Evolutionary conservation across 2,888 invertebrate genomes (phyloP), one percentile per base, ranked within the genome.

Genomic region (Noctua janthe): DNA sequence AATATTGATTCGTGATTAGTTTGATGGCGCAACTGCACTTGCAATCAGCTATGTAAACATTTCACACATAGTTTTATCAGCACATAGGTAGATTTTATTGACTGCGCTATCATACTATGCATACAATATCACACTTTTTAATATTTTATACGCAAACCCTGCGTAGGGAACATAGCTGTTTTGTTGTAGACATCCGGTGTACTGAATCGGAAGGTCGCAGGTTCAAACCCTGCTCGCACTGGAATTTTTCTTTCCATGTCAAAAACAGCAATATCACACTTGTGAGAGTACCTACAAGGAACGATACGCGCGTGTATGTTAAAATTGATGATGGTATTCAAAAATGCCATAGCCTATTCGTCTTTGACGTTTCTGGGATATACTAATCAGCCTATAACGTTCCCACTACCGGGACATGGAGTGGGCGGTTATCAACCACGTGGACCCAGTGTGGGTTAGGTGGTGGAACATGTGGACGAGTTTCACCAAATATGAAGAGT

Each of bases 1-100:
- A 85, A 83, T 83, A 81, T 83, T 83, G 51, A 66, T 71, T 85
- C n/a, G n/a, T 66, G 81, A 74, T 73, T 59, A 85, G 35, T 64
- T 10, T 56, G 70, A 80, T 70, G 62, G 35, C 15, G 80, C 11
- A 67, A 7, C n/a, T 80, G 35, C 81, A 80, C 49, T 72, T 79
- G 54, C 47, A 72, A 51, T 54, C 23, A 35, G 15, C 43, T 47
- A 20, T 73, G 70, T 80, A 69, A 71, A 84, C 71, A 71, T 54
- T 69, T 59, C 1, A 39, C 51, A 54, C 29, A 67, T 66, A 71
- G 11, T 71, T 78, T 84, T 8, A 51, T 78, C 66, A 49, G 67
- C 59, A 35, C 69, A 78, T 56, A 70, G 43, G 69, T 69, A n/a
- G 39, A 49, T 83, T 70, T 5, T 13, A 51, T 62, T 72, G 49